Conservation (phyloP, 2,113 vertebrate species). For the Microtus oregoni region DNA sequence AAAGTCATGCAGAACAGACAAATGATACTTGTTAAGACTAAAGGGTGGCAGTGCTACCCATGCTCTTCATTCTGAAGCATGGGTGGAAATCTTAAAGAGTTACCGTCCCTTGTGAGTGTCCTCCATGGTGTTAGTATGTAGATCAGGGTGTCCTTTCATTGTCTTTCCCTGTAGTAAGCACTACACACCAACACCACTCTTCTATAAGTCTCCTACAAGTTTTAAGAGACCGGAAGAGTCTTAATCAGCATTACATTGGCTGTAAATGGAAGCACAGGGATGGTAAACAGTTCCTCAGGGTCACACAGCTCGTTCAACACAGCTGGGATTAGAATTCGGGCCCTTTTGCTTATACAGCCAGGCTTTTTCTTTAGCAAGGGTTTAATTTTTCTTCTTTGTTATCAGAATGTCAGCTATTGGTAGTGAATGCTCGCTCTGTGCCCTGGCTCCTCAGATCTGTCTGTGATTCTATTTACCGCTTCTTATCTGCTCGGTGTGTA, state of each 20-base stretch:
- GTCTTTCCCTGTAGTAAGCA: not conserved
- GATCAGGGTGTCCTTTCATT: not conserved
- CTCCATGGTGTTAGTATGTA: not conserved
- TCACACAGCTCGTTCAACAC: not conserved
- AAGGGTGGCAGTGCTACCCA: not conserved
- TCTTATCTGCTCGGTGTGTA: not conserved
- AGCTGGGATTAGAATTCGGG: not conserved
- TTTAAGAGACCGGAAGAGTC: not conserved
- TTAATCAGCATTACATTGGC: fast-evolving
- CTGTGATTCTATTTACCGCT: not conserved
- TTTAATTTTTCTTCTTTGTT: conserved; percentile 33
- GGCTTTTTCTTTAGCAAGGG: not conserved
- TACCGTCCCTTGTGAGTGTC: not conserved
- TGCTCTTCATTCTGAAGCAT: conserved; percentile 6
- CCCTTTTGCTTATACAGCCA: not conserved
- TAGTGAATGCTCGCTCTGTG: not conserved
- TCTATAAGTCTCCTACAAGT: not conserved
- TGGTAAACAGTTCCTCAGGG: not conserved
- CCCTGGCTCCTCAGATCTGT: not conserved
- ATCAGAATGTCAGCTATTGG: not conserved
- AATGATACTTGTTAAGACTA: not conserved
- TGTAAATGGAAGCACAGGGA: not conserved
- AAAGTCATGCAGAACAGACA: not conserved
- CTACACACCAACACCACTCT: not conserved
- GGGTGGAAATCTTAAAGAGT: not conserved